These are phyloP conservation scores for Cylindroiulus punctatus DNA, from an alignment of 2,888 invertebrate species.

Conservation along the genomic window DNA sequence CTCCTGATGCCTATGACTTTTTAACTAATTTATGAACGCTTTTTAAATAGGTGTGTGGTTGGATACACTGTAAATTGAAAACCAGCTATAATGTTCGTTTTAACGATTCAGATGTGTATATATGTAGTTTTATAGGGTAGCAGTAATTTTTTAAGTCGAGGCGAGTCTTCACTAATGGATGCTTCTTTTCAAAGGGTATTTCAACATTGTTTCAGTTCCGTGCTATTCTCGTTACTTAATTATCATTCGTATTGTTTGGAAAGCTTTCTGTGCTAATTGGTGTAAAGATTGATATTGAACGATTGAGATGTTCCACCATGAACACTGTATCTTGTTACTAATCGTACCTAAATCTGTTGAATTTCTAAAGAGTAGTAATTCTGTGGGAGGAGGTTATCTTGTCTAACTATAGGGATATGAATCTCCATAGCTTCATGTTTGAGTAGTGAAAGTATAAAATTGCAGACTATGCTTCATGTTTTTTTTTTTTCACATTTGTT, in stretches of 20 bases:
- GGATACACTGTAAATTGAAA: conserved; percentile 25
- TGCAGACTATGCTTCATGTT: background rate
- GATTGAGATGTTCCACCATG: background rate
- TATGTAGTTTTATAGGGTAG: conserved; percentile 32
- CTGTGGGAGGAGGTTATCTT: background rate
- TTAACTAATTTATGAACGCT: conserved; percentile 32
- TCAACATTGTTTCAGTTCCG: conserved; percentile 14
- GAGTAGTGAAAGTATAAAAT: background rate
- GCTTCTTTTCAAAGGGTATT: conserved; percentile 11
- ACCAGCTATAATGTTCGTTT: conserved; percentile 22
- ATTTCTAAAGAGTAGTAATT: background rate
- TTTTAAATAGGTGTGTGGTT: conserved; percentile 14
- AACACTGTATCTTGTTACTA: background rate
- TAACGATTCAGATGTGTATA: conserved; percentile 26
- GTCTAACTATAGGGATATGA: background rate
- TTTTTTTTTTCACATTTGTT: background rate
- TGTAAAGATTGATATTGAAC: background rate
- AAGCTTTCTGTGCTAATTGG: conserved; percentile 5
- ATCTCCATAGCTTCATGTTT: conserved; percentile 7
- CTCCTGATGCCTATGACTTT: conserved; percentile 15
- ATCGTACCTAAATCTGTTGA: conserved; percentile 22
- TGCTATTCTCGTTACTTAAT: conserved; percentile 32
- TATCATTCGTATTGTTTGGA: conserved; percentile 17
- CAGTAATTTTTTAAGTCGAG: conserved; percentile 23
- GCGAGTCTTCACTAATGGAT: conserved; percentile 32